These are phyloP conservation scores for Synergus itoensis DNA, from an alignment of 2,888 invertebrate species.

Conservation along the genomic window DNA sequence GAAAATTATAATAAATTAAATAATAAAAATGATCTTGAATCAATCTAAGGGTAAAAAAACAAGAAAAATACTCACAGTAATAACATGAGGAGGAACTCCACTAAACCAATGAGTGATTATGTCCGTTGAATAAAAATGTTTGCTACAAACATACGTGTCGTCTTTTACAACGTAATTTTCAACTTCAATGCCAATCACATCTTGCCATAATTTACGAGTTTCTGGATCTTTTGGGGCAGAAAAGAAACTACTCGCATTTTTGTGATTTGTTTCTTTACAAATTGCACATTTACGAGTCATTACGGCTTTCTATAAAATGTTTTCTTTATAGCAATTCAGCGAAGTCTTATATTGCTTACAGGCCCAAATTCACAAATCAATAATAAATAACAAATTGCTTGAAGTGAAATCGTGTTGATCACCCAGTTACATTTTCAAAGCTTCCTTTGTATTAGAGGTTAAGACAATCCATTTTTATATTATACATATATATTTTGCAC, in stretches of 20 bases:
- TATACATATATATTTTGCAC: too few relatives aligned
- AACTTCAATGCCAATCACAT: slow-evolving; percentile 69
- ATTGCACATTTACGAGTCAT: slow-evolving; percentile 74
- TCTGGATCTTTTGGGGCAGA: slow-evolving; percentile 73
- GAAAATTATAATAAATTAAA: too few relatives aligned
- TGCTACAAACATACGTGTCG: slow-evolving; percentile 73
- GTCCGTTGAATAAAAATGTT: slow-evolving; percentile 71
- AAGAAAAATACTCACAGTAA: slow-evolving; percentile 64
- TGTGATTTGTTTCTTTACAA: slow-evolving; percentile 73
- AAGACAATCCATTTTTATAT: too few relatives aligned
- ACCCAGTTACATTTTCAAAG: too few relatives aligned
- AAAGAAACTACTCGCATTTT: slow-evolving; percentile 72
- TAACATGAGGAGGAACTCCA: slow-evolving; percentile 73
- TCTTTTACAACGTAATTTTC: slow-evolving; percentile 70
- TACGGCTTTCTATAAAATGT: background rate
- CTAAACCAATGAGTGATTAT: slow-evolving; percentile 75
- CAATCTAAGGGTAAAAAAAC: too few relatives aligned
- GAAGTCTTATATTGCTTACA: background rate
- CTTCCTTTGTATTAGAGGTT: too few relatives aligned
- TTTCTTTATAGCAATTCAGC: background rate
- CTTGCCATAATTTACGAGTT: slow-evolving; percentile 71
- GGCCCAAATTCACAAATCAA: background rate
- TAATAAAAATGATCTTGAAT: too few relatives aligned
- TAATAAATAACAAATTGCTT: background rate
- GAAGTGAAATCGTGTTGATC: too few relatives aligned